Conservation (phyloP, 2,797 vertebrate genomes). For the Periparus ater region DNA sequence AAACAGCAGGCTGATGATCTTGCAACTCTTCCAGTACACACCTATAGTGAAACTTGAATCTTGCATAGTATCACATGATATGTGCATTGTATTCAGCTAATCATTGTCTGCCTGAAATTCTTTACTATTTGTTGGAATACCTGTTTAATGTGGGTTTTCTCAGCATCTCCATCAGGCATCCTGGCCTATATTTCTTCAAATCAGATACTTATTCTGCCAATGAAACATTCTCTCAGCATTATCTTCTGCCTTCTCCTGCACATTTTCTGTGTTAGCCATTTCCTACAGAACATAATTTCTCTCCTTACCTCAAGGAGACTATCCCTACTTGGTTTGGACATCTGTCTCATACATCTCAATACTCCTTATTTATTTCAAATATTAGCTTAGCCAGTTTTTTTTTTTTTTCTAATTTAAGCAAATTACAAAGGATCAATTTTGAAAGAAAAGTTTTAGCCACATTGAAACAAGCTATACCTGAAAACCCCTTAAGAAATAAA, state of each 20-base stretch:
- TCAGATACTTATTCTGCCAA: neutral
- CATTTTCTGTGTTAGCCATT: neutral
- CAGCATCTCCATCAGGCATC: neutral
- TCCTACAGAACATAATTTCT: neutral
- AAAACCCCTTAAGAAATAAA: neutral
- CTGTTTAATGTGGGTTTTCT: neutral
- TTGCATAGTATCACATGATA: neutral
- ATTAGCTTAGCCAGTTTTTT: neutral
- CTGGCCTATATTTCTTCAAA: neutral
- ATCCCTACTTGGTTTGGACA: neutral
- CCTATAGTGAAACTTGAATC: neutral
- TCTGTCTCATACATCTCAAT: neutral
- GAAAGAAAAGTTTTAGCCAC: neutral
- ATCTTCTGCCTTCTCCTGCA: neutral
- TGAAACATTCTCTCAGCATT: neutral
- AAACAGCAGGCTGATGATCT: neutral
- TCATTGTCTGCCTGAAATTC: neutral
- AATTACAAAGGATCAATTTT: neutral
- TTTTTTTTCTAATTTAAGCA: neutral
- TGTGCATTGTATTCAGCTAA: neutral
- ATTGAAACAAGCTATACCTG: neutral
- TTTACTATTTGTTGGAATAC: neutral
- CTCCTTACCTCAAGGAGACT: neutral
- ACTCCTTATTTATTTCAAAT: neutral
- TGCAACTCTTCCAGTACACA: neutral